phyloP scores from a whole-genome alignment of 2,888 invertebrate species.

The Desoria tigrina region DNA sequence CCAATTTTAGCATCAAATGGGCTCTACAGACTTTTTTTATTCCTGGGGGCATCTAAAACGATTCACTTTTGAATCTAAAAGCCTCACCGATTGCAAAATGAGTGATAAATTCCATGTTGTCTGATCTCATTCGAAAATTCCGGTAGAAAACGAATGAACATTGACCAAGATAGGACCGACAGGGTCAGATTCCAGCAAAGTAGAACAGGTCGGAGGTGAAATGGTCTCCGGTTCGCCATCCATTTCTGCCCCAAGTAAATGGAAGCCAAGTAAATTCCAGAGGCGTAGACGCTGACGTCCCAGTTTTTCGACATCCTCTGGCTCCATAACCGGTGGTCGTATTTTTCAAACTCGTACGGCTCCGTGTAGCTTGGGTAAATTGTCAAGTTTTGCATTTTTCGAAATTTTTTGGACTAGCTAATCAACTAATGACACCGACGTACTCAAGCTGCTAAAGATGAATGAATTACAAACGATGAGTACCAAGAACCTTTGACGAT shows the following conservation, averaged over 20 bases:
- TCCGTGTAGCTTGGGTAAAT: neutral
- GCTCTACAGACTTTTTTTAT: too few species aligned
- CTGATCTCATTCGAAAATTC: slow-evolving; percentile 9
- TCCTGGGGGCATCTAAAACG: too few species aligned
- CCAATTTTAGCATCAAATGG: too few species aligned
- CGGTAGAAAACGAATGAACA: slow-evolving; percentile 8
- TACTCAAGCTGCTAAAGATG: too few species aligned
- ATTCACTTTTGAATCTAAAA: too few species aligned
- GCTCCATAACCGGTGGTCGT: neutral
- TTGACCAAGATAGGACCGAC: neutral
- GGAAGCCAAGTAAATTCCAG: slow-evolving; percentile 20
- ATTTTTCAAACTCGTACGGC: neutral
- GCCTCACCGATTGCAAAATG: neutral
- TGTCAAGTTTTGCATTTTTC: neutral
- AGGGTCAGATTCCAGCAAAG: slow-evolving; percentile 14
- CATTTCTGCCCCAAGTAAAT: slow-evolving; percentile 15
- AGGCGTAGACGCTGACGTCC: slow-evolving; percentile 26
- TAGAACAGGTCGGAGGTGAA: neutral
- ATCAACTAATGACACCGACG: too few species aligned
- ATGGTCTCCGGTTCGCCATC: slow-evolving; percentile 12
- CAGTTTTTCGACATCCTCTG: slow-evolving; percentile 6
- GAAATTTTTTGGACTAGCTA: too few species aligned
- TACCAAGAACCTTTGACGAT: too few species aligned
- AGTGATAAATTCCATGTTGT: neutral
- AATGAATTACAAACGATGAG: too few species aligned